Conservation (phyloP, 2,113 vertebrate genomes). For the Morone saxatilis region DNA sequence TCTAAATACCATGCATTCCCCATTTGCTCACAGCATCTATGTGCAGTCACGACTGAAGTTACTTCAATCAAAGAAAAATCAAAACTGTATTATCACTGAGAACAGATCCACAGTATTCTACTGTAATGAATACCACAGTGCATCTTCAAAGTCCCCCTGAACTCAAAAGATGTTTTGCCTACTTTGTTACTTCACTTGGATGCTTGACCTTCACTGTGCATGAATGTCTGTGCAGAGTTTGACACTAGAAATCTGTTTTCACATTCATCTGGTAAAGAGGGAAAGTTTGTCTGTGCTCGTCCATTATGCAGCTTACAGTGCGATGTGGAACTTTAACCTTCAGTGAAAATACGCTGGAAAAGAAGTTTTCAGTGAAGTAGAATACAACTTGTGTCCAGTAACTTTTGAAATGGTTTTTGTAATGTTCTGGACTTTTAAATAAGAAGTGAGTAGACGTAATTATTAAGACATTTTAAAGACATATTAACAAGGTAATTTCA, state of each 20-base stretch:
- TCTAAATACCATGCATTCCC: background rate
- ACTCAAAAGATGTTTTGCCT: background rate
- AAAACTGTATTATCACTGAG: background rate
- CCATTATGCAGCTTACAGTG: background rate
- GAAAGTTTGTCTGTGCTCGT: constrained; percentile 8
- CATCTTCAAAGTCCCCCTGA: background rate
- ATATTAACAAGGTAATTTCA: no score
- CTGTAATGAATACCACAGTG: no score
- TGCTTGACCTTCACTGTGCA: no score
- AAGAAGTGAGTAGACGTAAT: no score
- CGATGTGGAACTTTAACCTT: background rate
- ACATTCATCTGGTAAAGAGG: background rate
- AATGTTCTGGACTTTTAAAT: no score
- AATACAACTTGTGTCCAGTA: background rate
- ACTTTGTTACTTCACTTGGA: no score
- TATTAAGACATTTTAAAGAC: no score
- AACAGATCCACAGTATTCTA: background rate
- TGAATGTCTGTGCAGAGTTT: no score
- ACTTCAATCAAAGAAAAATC: no score
- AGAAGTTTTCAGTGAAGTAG: background rate
- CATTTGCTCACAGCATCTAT: background rate
- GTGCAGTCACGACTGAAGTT: background rate
- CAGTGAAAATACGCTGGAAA: no score
- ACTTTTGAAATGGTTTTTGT: background rate
- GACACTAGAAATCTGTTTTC: no score